Base-by-base conservation (phyloP, 2,888 invertebrate genomes). In the Germaria angustata region DNA sequence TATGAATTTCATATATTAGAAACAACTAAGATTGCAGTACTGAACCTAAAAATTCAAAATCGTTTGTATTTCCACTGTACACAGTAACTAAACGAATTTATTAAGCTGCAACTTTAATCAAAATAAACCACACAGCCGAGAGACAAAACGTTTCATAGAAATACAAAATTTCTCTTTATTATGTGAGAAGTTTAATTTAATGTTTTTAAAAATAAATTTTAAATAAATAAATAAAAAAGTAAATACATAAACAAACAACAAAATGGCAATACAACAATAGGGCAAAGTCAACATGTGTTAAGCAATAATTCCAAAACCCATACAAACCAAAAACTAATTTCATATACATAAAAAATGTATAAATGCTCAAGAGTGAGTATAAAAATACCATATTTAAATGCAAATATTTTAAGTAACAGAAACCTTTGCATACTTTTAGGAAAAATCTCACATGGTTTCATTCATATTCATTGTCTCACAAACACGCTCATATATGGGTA, bases 371-470 rank as follows among this genome's bases (percentile, higher is more conserved):
- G 13, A 24, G 24, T 51, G 11, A 5, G 22, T 24, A 11, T 3
- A 15, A 71, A 51, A 44, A 7, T 11, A 8, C 24, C n/a, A 34
- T 22, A 36, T 39, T 34, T 44, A 34, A 57, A 55, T 46, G 39
- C 11, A 79, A 71, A 79, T 51, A 59, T 79, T 65, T 66, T 20
- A 32, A 65, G 59, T 51, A 72, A 36, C 24, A 66, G 11, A 81
- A 71, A 76, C 71, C 69, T 80, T 81, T 72, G 55, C 72, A 81
- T 77, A 77, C 68, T 72, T 81, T 81, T 36, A 68, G 77, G 77
- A 32, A 41, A 75, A 75, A 61, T 76, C n/a, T 55, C 53, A 28
- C 13, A 72, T 61, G 24, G 41, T 41, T 51, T 41, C n/a, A 57
- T 24, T 44, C 44, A 66, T n/a, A 5, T 13, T 20, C 39, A n/a